Conservation (phyloP, 2,888 invertebrate species). For the Athalia circularis region DNA sequence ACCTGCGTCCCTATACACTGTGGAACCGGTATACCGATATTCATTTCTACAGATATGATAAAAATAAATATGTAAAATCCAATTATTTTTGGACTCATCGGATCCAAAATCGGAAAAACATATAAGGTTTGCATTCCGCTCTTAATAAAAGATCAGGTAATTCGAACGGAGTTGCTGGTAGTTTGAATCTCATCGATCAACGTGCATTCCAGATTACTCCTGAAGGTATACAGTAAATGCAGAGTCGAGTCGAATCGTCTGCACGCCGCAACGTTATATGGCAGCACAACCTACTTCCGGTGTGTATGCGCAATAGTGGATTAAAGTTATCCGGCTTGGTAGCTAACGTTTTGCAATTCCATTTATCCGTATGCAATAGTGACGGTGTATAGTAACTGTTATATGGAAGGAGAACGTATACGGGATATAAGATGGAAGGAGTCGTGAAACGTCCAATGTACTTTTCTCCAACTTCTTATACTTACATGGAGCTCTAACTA, state of each 20-base stretch:
- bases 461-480: conserved; percentile 15
- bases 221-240: conserved; percentile 7
- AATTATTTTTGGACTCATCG: not conserved
- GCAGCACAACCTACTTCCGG: not conserved
- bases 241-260: not conserved
- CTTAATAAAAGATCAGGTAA: not conserved
- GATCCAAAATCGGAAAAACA: not conserved
- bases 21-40: not conserved
- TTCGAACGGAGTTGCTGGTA: not conserved
- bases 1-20: not conserved
- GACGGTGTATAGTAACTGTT: conserved; percentile 47
- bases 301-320: conserved; percentile 41
- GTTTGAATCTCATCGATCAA: conserved; percentile 6
- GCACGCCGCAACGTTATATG: not conserved
- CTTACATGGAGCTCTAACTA: not conserved
- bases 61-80: conserved; percentile 1
- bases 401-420: conserved; percentile 8
- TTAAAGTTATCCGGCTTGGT: conserved; percentile 57
- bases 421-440: conserved; percentile 1
- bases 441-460: conserved; percentile 15
- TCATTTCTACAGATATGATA: not conserved
- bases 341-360: conserved; percentile 62
- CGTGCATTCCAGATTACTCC: conserved; percentile 11
- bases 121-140: not conserved
- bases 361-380: conserved; percentile 66